phyloP scores from a whole-genome alignment of 2,888 invertebrate genomes.

The Hydropsyche betteni region DNA sequence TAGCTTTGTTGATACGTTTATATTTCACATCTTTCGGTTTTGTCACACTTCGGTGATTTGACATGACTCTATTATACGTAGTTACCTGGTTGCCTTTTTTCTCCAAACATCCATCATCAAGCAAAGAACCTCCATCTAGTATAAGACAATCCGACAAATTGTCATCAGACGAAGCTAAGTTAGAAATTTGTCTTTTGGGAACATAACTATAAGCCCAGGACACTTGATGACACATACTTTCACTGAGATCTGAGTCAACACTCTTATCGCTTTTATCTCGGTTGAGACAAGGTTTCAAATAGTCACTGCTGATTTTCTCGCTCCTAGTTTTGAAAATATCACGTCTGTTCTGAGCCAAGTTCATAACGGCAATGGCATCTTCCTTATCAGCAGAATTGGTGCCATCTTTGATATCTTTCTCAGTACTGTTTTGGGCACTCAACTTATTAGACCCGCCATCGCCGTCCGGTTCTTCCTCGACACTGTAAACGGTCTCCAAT shows the following conservation, averaged over 20 bases:
- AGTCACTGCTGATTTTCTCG: conserved; percentile 61
- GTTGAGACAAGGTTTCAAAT: conserved; percentile 55
- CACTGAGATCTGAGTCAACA: conserved; percentile 53
- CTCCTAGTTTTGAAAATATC: conserved; percentile 65
- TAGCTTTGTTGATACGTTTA: conserved; percentile 89
- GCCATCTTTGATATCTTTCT: conserved; percentile 65
- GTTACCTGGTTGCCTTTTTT: conserved; percentile 70
- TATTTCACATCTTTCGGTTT: conserved; percentile 93
- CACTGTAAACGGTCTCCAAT: conserved; percentile 85
- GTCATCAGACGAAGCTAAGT: conserved; percentile 54
- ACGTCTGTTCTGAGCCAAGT: conserved; percentile 61
- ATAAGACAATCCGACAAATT: conserved; percentile 49
- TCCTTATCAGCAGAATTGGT: conserved; percentile 63
- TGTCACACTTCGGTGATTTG: conserved; percentile 87
- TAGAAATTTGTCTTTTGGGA: conserved; percentile 64
- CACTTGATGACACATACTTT: conserved; percentile 50
- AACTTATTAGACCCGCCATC: conserved; percentile 64
- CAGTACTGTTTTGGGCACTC: conserved; percentile 65
- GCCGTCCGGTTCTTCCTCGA: conserved; percentile 83
- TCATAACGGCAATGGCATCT: conserved; percentile 61
- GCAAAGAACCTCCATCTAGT: conserved; percentile 55
- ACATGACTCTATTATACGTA: conserved; percentile 87
- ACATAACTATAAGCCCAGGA: conserved; percentile 66
- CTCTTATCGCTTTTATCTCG: conserved; percentile 61
- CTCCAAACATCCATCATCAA: conserved; percentile 58